A percentile compares a stretch with the other conserved stretches of the same genome.
phyloP scores from a whole-genome alignment of 23 tunicate genomes.

The Diplosoma virens region DNA sequence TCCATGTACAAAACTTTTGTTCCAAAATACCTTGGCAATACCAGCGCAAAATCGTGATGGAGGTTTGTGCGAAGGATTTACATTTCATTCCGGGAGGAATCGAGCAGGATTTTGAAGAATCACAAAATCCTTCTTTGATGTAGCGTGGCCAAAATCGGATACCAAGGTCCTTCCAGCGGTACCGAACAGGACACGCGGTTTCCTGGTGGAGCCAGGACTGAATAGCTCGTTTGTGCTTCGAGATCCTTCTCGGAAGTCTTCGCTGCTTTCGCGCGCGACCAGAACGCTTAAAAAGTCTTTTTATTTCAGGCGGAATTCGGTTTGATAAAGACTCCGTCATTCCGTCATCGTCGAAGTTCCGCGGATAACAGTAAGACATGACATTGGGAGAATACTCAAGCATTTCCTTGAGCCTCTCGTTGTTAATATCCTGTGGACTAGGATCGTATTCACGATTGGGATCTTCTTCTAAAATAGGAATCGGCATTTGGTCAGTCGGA shows the following conservation, averaged over 20 bases:
- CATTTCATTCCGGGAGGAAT: conserved; percentile 84
- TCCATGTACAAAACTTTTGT: conserved; percentile 74
- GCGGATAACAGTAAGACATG: conserved; percentile 65
- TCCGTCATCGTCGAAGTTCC: conserved; percentile 5
- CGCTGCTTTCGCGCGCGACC: conserved; percentile 8
- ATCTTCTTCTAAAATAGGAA: conserved; percentile 48
- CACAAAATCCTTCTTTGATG: conserved; percentile 78
- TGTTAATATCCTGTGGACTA: conserved; percentile 34
- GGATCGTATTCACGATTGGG: conserved; percentile 50
- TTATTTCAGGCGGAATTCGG: conserved; percentile 19
- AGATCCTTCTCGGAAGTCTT: neutral
- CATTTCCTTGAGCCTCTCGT: conserved; percentile 32
- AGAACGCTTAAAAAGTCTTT: conserved; percentile 27
- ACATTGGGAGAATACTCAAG: conserved; percentile 51
- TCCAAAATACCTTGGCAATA: conserved; percentile 77
- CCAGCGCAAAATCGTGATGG: conserved; percentile 63
- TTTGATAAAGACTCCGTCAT: conserved; percentile 2
- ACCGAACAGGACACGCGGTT: conserved; percentile 63
- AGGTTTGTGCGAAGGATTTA: conserved; percentile 36
- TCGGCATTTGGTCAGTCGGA: conserved; percentile 33
- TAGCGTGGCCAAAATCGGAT: conserved; percentile 82
- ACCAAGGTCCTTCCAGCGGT: conserved; percentile 81
- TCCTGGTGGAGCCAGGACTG: conserved; percentile 57
- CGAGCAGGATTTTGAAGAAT: conserved; percentile 64
- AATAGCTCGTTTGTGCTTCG: conserved; percentile 27